These are phyloP conservation scores for Tor tambroides DNA, from an alignment of 2,113 vertebrate genomes.

Conservation along the genomic window DNA sequence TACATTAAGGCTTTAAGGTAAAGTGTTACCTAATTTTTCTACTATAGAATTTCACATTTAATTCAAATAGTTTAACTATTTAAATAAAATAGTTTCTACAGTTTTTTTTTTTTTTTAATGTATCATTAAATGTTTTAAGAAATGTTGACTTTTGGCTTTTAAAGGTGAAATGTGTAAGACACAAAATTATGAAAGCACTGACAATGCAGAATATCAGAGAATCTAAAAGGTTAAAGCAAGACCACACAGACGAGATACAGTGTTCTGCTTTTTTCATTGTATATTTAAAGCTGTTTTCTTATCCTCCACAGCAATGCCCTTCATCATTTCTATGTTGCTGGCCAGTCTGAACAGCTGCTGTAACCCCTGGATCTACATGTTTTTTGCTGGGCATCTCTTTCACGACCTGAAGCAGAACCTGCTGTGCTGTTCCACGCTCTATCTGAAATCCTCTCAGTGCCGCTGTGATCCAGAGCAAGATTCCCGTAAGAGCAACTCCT, in stretches of 20 bases:
- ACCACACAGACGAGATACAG: background rate
- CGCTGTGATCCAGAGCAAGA: slow-evolving; percentile 80
- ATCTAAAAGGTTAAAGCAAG: background rate
- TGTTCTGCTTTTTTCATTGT: background rate
- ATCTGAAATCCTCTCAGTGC: slow-evolving; percentile 61
- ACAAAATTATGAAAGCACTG: background rate
- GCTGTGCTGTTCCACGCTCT: too few relatives aligned
- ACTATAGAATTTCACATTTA: too few relatives aligned
- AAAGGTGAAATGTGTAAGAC: background rate
- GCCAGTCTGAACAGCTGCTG: slow-evolving; percentile 99
- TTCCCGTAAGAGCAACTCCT: slow-evolving; percentile 90
- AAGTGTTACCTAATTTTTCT: too few relatives aligned
- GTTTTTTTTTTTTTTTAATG: too few relatives aligned
- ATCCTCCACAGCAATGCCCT: slow-evolving; percentile 83
- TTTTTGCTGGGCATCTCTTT: slow-evolving; percentile 93
- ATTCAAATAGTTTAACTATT: too few relatives aligned
- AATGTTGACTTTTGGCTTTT: too few relatives aligned
- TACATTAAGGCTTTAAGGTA: too few relatives aligned
- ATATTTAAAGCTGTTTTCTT: slow-evolving; percentile 4
- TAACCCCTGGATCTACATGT: slow-evolving; percentile 99
- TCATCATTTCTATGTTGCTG: slow-evolving; percentile 96
- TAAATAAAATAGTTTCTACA: too few relatives aligned
- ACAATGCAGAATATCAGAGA: background rate
- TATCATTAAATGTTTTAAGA: too few relatives aligned
- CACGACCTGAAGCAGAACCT: slow-evolving; percentile 72